Percentiles rank a stretch among this genome's conserved stretches.
These are phyloP conservation scores for Actinernus sp. DNA, from an alignment of 92 coral and sea anemone genomes.

Conservation along the genomic window DNA sequence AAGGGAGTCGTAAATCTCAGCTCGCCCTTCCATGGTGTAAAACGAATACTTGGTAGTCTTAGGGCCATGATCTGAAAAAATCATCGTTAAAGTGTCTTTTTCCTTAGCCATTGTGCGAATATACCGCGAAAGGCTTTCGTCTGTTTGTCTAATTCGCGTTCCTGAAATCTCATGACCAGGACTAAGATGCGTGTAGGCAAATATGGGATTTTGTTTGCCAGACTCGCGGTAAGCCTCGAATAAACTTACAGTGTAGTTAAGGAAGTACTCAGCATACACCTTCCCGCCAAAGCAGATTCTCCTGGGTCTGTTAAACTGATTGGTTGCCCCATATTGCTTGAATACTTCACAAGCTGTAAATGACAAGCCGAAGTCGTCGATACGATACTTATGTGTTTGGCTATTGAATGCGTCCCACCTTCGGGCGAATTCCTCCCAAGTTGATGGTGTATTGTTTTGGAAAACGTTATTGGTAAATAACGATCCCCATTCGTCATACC, in stretches of 20 bases:
- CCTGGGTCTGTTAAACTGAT: constrained; percentile 73
- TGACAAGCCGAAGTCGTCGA: constrained; percentile 90
- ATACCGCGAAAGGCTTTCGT: constrained; percentile 72
- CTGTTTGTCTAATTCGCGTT: constrained; percentile 80
- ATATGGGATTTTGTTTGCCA: constrained; percentile 63
- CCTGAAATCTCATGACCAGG: constrained; percentile 89
- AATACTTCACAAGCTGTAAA: constrained; percentile 80
- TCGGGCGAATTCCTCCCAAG: constrained; percentile 47
- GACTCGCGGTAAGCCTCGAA: constrained; percentile 61
- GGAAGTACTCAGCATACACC: constrained; percentile 71
- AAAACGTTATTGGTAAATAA: constrained; percentile 76
- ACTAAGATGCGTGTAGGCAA: constrained; percentile 86
- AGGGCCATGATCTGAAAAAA: constrained; percentile 96
- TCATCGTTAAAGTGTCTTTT: constrained; percentile 79
- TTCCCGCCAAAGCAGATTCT: constrained; percentile 82
- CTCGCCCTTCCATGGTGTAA: constrained; percentile 85
- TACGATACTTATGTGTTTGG: constrained; percentile 20
- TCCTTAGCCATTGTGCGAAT: constrained; percentile 66
- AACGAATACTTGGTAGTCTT: constrained; percentile 87
- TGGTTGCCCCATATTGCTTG: constrained; percentile 75
- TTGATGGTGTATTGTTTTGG: constrained; percentile 59
- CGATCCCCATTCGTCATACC: constrained; percentile 96
- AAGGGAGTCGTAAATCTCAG: constrained; percentile 89
- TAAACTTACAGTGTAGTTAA: constrained; percentile 67
- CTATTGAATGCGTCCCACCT: constrained; percentile 66